Evolutionary conservation across 2,888 invertebrate genomes (phyloP), one percentile per base, ranked within the genome.

Genomic region (Agrenia bidenticulata): DNA sequence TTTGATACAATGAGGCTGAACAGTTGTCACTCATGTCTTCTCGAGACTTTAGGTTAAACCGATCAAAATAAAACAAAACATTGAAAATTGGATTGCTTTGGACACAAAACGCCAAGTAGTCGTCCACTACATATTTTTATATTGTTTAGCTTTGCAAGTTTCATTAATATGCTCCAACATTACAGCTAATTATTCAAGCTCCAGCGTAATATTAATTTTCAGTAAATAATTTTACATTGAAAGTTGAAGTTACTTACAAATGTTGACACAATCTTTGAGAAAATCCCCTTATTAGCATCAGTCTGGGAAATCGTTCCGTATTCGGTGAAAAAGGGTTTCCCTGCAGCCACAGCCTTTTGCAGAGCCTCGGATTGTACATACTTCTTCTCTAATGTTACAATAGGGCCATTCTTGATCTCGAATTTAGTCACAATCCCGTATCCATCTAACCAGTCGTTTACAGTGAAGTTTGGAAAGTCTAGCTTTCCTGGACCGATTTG

Each of bases 401-500:
- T 76, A n/a, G 80, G 80, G 58, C 80, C 76, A 11, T 77, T 69
- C 41, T 78, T 77, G 15, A 45, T 45, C 15, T 45, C 45, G 71
- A 81, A 82, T 59, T 80, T 79, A 66, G 80, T 79, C 26, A 83
- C 64, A n/a, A 83, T 78, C 4, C 81, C 81, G 67, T 81, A 78
- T 0, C 83, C 83, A 75, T 83, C 83, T 67, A 82, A 80, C 77
- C 80, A 79, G 67, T 83, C 82, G 42, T 80, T 80, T 64, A 80
- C 76, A 15, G 79, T 77, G 62, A 79, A 79, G 37, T 78, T 79
- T 17, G 80, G 77, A 4, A 79, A 75, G 63, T 82, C 79, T 76
- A 80, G 81, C 58, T 81, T 78, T 26, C 82, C 84, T 0, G 83
- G 82, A 1, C 84, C 84, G 63, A 81, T 78, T 66, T 80, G 75